Percentiles rank a stretch among this genome's conserved stretches.
These are phyloP conservation scores for Sardina pilchardus DNA, from an alignment of 2,113 vertebrate genomes.

Conservation along the genomic window DNA sequence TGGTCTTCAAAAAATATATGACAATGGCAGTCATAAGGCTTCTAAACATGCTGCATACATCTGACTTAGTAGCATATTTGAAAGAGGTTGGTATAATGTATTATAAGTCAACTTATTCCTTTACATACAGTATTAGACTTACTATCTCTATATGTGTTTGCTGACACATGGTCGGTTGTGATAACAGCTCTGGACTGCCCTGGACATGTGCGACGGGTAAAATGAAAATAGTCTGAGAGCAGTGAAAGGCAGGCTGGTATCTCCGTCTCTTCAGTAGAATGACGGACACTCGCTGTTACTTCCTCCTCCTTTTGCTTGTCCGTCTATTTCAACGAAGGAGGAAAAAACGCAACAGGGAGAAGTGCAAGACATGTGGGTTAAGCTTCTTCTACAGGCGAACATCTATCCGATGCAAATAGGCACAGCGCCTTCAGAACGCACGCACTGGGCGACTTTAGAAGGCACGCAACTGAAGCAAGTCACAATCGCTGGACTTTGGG, in stretches of 20 bases:
- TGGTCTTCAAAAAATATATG: no score
- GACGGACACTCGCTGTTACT: background rate
- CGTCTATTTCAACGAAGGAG: background rate
- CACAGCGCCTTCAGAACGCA: background rate
- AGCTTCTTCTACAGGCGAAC: constrained; percentile 14
- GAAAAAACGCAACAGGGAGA: background rate
- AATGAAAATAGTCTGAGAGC: background rate
- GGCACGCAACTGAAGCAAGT: constrained; percentile 27
- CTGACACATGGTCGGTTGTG: background rate
- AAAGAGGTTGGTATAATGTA: no score
- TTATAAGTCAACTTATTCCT: background rate
- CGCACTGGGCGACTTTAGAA: background rate
- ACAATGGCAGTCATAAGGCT: no score
- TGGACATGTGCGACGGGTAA: background rate
- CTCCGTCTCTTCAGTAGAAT: background rate
- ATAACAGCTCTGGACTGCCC: background rate
- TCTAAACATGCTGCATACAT: no score
- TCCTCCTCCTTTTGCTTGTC: background rate
- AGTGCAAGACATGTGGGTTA: background rate
- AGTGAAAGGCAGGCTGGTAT: background rate
- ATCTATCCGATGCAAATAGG: constrained; percentile 48
- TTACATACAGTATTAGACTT: background rate
- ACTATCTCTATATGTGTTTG: background rate
- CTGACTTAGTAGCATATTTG: no score
- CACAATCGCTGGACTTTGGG: constrained; percentile 33